Percentiles rank a stretch among this genome's conserved stretches.
Conservation (phyloP, 2,888 invertebrate genomes). For the Ephialtes manifestator region DNA sequence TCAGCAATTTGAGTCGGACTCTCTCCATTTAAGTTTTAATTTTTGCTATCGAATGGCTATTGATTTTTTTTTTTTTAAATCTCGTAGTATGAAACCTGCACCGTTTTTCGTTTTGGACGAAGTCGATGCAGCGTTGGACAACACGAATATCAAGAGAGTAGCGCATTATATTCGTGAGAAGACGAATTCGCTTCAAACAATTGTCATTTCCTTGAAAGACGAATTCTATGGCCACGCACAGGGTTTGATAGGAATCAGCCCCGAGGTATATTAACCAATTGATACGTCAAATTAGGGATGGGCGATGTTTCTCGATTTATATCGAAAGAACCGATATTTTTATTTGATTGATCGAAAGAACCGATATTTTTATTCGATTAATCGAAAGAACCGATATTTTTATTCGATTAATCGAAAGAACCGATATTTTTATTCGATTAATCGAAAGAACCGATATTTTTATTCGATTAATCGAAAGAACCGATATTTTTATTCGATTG, state of each 20-base stretch:
- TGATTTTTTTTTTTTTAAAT: conserved; percentile 13
- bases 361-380: too few species aligned
- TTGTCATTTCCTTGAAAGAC: conserved; percentile 98
- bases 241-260: conserved; percentile 64
- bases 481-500: too few species aligned
- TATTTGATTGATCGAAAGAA: too few species aligned
- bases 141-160: conserved; percentile 98
- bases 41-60: conserved; percentile 85
- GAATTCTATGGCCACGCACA: conserved; percentile 90
- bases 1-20: too few species aligned
- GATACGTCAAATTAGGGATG: neutral
- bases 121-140: conserved; percentile 99
- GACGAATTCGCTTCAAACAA: conserved; percentile 94
- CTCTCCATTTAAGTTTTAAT: neutral
- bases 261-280: conserved; percentile 6
- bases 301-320: too few species aligned
- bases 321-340: too few species aligned
- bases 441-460: too few species aligned
- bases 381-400: too few species aligned
- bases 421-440: too few species aligned
- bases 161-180: conserved; percentile 96
- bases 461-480: too few species aligned
- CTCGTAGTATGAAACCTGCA: conserved; percentile 94
- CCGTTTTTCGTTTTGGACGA: conserved; percentile 99
- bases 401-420: too few species aligned